Percentiles rank a stretch among this genome's conserved stretches.
phyloP scores from a whole-genome alignment of 2,888 invertebrate genomes.

The Pheosia gnoma region DNA sequence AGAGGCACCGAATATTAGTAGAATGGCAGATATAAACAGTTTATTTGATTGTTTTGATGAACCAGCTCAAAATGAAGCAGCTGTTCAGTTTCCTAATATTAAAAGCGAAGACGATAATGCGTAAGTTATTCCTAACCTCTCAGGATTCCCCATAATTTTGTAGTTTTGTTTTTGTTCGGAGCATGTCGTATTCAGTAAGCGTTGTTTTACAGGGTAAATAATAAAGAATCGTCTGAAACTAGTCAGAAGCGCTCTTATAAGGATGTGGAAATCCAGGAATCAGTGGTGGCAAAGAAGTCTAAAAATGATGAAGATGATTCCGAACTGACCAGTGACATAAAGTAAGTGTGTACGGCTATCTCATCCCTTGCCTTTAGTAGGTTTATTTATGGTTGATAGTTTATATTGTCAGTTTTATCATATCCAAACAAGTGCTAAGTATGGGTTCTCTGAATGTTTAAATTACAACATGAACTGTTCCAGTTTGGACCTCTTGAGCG shows the following conservation, averaged over 20 bases:
- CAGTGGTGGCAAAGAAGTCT: constrained; percentile 54
- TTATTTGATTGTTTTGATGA: constrained; percentile 78
- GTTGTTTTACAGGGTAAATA: constrained; percentile 37
- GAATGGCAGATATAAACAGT: constrained; percentile 66
- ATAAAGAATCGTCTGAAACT: constrained; percentile 34
- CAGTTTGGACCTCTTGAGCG: constrained; percentile 89
- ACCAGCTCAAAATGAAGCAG: constrained; percentile 48
- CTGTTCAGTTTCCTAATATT: constrained; percentile 59
- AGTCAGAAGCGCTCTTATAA: constrained; percentile 67
- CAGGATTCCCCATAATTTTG: neutral
- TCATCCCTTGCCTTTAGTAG: too few relatives aligned
- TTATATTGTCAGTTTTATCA: too few relatives aligned
- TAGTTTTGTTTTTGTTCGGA: constrained; percentile 10
- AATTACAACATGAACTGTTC: constrained; percentile 35
- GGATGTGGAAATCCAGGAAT: constrained; percentile 64
- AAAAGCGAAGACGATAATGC: constrained; percentile 42
- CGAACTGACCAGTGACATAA: constrained; percentile 66
- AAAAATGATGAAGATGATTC: constrained; percentile 63
- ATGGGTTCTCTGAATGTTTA: neutral
- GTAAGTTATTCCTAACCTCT: constrained; percentile 64
- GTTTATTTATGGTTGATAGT: too few relatives aligned
- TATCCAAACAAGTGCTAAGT: too few relatives aligned
- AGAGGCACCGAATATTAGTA: constrained; percentile 1
- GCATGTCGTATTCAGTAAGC: neutral
- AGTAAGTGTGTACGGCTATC: constrained; percentile 49